Percentiles rank a stretch among this genome's conserved stretches.
Evolutionary conservation across 2,888 invertebrate species (phyloP).

Genomic region (Drosophila engyochracea): DNA sequence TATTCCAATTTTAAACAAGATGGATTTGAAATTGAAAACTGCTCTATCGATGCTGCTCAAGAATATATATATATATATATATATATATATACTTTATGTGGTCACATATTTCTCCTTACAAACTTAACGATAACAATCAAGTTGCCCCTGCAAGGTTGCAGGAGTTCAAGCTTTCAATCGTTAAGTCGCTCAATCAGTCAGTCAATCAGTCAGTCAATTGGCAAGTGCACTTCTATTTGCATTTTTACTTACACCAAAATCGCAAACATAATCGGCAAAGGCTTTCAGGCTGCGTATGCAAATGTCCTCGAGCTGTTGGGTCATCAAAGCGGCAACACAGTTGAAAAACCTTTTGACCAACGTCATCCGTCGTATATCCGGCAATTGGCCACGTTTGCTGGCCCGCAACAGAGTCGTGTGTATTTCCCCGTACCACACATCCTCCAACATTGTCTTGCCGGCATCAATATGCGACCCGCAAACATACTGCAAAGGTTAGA

Average conservation of each 20-base stretch:
- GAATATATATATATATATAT: neutral
- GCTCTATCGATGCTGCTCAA: neutral
- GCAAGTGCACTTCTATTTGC: neutral
- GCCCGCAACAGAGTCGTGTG: conserved; percentile 86
- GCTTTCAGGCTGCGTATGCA: conserved; percentile 92
- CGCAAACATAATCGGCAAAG: conserved; percentile 91
- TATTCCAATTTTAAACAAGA: too few species aligned
- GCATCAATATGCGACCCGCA: conserved; percentile 88
- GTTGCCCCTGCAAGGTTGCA: neutral
- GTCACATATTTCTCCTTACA: neutral
- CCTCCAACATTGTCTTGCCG: conserved; percentile 88
- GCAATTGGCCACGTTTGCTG: conserved; percentile 89
- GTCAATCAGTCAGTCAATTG: neutral
- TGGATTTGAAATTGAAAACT: neutral
- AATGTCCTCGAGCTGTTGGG: conserved; percentile 92
- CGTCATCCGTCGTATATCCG: conserved; percentile 88
- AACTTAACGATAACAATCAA: neutral
- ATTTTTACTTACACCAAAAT: conserved; percentile 88
- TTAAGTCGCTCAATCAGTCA: neutral
- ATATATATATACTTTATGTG: neutral
- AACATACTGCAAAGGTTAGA: conserved; percentile 56
- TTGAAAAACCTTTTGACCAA: conserved; percentile 93
- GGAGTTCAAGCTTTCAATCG: neutral
- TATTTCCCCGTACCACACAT: conserved; percentile 86
- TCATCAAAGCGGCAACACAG: conserved; percentile 94